Evolutionary conservation across 2,113 vertebrate species (phyloP).

Genomic region (Balaeniceps rex): DNA sequence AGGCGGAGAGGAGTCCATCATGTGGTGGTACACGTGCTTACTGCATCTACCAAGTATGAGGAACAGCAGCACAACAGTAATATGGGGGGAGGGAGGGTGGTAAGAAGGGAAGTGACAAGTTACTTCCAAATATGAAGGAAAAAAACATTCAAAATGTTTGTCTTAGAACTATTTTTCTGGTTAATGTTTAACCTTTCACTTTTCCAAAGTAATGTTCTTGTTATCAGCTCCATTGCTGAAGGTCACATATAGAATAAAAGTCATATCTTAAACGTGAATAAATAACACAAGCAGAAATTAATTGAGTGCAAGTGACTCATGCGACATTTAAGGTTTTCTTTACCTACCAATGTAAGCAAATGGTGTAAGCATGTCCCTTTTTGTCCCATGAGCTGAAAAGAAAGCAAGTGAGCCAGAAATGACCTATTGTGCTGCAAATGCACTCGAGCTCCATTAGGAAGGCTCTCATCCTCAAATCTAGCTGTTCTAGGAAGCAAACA

Average conservation of each 20-base stretch:
- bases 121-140: slow-evolving; percentile 38
- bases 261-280: slow-evolving; percentile 62
- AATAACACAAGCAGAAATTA: slow-evolving; percentile 59
- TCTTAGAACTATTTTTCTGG: slow-evolving; percentile 66
- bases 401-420: slow-evolving; percentile 49
- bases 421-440: not conserved
- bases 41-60: not conserved
- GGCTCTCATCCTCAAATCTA: not conserved
- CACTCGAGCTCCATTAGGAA: slow-evolving; percentile 13
- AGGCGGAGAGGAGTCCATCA: not conserved
- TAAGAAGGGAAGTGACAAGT: not conserved
- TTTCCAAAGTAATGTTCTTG: slow-evolving; percentile 59
- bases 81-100: not conserved
- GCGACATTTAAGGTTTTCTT: slow-evolving; percentile 59
- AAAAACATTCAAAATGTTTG: slow-evolving; percentile 67
- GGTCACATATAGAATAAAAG: slow-evolving; percentile 62
- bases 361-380: slow-evolving; percentile 57
- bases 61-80: not conserved
- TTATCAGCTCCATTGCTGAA: slow-evolving; percentile 69
- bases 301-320: slow-evolving; percentile 50
- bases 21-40: not conserved
- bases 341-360: slow-evolving; percentile 66
- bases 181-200: slow-evolving; percentile 70
- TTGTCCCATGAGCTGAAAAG: slow-evolving; percentile 32
- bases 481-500: slow-evolving; percentile 3